phyloP scores from a whole-genome alignment of 2,888 invertebrate genomes.

The Drosophila mimica region DNA sequence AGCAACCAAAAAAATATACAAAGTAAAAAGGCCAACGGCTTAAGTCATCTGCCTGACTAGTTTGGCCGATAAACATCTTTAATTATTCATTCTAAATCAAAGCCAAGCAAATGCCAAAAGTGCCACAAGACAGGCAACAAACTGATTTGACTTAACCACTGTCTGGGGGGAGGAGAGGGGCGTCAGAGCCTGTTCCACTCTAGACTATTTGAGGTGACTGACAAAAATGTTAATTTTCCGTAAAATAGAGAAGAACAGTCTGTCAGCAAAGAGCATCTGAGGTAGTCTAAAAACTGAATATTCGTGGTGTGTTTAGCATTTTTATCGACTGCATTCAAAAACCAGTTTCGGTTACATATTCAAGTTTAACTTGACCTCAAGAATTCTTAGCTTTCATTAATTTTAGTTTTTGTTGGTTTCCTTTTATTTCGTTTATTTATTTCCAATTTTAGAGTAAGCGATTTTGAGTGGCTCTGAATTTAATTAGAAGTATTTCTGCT shows the following conservation, averaged over 20 bases:
- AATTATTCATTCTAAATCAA: constrained; percentile 76
- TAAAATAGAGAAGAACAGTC: constrained; percentile 14
- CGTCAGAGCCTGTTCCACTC: not conserved
- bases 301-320: constrained; percentile 11
- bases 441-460: constrained; percentile 29
- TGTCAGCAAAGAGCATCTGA: not conserved
- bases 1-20: not conserved
- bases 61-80: constrained; percentile 65
- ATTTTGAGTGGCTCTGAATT: constrained; percentile 21
- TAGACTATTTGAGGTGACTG: constrained; percentile 16
- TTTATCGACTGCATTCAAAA: constrained; percentile 37
- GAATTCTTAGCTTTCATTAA: constrained; percentile 52
- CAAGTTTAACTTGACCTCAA: constrained; percentile 30
- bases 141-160: constrained; percentile 23
- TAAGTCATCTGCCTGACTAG: constrained; percentile 49
- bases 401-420: constrained; percentile 2
- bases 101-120: constrained; percentile 63
- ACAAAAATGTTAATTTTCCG: constrained; percentile 54
- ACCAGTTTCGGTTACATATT: constrained; percentile 29
- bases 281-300: constrained; percentile 7
- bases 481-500: not conserved
- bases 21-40: constrained; percentile 35
- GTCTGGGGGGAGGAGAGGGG: not conserved
- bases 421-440: constrained; percentile 4
- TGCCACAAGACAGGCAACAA: constrained; percentile 31